phyloP scores from a whole-genome alignment of 2,888 invertebrate species.

The Timandra comae region DNA sequence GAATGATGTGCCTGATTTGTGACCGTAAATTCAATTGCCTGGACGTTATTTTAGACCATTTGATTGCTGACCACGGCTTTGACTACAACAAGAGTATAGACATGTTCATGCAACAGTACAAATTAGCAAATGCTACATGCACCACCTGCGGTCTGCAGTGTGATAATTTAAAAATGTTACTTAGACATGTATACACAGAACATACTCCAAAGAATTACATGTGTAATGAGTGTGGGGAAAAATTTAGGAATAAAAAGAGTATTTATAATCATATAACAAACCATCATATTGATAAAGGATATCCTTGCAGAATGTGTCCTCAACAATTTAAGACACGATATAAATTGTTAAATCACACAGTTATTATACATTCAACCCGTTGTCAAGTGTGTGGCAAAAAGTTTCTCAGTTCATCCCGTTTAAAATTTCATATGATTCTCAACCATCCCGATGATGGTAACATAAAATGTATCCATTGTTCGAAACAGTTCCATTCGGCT shows the following conservation, averaged over 20 bases:
- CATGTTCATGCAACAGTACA: constrained; percentile 48
- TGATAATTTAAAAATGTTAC: constrained; percentile 42
- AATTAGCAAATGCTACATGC: constrained; percentile 47
- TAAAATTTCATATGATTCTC: constrained; percentile 43
- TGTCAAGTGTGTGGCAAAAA: constrained; percentile 45
- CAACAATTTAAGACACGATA: constrained; percentile 32
- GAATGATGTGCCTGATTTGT: constrained; percentile 53
- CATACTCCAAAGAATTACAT: constrained; percentile 47
- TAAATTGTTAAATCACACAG: constrained; percentile 31
- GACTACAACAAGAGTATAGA: constrained; percentile 48
- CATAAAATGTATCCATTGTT: constrained; percentile 51
- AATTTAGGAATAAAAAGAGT: constrained; percentile 50
- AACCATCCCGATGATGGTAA: constrained; percentile 45
- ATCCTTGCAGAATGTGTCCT: constrained; percentile 48
- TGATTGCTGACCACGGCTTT: constrained; percentile 48
- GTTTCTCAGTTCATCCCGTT: constrained; percentile 37
- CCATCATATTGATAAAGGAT: constrained; percentile 44
- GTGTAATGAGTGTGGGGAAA: constrained; percentile 51
- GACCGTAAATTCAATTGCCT: constrained; percentile 39
- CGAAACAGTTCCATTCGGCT: constrained; percentile 43
- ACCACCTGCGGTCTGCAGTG: constrained; percentile 47
- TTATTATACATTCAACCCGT: constrained; percentile 43
- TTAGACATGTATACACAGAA: constrained; percentile 50
- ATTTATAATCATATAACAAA: constrained; percentile 45
- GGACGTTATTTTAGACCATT: constrained; percentile 50